phyloP scores from a whole-genome alignment of 2,113 vertebrate genomes.

The Malurus cyaneus region DNA sequence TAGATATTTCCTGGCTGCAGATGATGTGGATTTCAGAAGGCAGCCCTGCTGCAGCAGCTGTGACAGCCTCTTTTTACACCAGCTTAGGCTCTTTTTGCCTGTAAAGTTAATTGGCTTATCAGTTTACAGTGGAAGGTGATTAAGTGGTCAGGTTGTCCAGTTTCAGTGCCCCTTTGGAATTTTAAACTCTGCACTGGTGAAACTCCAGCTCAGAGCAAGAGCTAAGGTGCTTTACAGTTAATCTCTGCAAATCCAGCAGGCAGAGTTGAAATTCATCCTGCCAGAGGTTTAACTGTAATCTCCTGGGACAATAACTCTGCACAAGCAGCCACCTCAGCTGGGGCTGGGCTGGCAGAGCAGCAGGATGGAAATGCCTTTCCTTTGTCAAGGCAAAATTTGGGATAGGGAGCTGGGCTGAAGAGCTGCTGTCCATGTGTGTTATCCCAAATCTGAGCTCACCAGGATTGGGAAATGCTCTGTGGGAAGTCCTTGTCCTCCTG shows the following conservation, averaged over 20 bases:
- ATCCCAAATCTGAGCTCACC: not conserved
- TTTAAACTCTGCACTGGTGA: not conserved
- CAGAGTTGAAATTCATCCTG: not conserved
- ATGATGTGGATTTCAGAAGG: not conserved
- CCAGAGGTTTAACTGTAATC: not conserved
- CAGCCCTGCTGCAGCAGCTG: not conserved
- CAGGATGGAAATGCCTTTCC: not conserved
- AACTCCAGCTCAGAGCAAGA: not conserved
- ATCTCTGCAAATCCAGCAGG: constrained; percentile 47
- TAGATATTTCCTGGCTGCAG: not conserved
- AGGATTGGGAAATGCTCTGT: not conserved
- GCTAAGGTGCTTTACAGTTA: constrained; percentile 33
- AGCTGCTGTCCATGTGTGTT: rapidly evolving
- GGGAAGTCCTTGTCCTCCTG: not conserved
- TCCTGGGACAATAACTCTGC: not conserved
- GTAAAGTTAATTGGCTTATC: not conserved
- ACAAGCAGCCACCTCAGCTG: not conserved
- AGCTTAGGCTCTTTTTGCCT: not conserved
- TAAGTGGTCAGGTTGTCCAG: not conserved
- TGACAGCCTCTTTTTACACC: not conserved
- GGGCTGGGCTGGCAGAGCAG: not conserved
- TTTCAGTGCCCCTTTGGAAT: constrained; percentile 8
- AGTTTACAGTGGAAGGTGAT: not conserved
- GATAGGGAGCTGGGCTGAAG: not conserved
- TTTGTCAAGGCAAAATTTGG: not conserved